These are phyloP conservation scores for Eumacrocentrus americanus DNA, from an alignment of 2,888 invertebrate genomes.

Conservation along the genomic window DNA sequence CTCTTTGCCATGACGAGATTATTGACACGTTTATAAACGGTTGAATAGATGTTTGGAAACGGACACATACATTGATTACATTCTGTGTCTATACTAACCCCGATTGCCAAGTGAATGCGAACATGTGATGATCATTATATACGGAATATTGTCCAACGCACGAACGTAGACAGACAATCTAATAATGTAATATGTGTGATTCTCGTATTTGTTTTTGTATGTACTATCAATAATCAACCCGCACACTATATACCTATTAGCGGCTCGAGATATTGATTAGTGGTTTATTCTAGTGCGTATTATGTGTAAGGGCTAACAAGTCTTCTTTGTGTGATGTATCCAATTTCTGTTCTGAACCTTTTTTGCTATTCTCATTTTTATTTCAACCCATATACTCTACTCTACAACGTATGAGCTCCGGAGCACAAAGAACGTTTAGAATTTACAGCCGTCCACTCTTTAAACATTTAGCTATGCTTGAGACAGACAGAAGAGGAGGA, in stretches of 20 bases:
- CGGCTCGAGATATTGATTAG: neutral
- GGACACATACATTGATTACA: too few relatives aligned
- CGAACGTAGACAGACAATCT: neutral
- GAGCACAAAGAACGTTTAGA: neutral
- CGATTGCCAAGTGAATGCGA: neutral
- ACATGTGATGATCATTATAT: neutral
- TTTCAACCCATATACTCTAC: too few relatives aligned
- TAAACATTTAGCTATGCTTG: neutral
- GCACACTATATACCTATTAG: too few relatives aligned
- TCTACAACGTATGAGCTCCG: too few relatives aligned
- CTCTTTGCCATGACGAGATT: neutral
- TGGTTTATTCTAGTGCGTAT: neutral
- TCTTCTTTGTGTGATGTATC: neutral
- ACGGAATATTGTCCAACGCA: neutral
- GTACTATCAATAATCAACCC: neutral
- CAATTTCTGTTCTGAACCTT: neutral
- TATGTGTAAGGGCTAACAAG: neutral
- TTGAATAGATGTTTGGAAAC: neutral
- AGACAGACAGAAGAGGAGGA: conserved; percentile 8
- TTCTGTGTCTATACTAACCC: too few relatives aligned
- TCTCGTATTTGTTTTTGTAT: neutral
- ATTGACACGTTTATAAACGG: neutral
- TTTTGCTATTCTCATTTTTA: too few relatives aligned
- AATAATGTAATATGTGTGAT: neutral
- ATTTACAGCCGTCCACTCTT: neutral